phyloP scores from a whole-genome alignment of 2,888 invertebrate species.

The Agrotis clavis region DNA sequence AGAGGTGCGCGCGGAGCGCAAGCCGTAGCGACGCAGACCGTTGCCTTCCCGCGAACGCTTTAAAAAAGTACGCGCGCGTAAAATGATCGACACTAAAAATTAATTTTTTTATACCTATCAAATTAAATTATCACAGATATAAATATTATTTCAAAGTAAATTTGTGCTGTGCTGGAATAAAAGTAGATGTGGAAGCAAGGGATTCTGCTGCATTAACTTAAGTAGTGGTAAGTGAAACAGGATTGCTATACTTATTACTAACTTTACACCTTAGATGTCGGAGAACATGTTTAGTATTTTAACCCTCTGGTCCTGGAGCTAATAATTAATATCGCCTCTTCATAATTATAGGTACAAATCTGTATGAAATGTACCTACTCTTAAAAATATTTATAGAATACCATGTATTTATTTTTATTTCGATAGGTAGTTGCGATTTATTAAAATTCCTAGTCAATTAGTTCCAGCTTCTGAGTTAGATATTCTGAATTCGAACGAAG shows the following conservation, averaged over 20 bases:
- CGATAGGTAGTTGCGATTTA: not conserved
- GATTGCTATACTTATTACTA: slow-evolving; percentile 69
- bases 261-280: slow-evolving; percentile 67
- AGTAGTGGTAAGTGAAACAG: slow-evolving; percentile 82
- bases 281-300: slow-evolving; percentile 74
- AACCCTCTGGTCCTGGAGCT: slow-evolving; percentile 53
- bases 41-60: slow-evolving; percentile 60
- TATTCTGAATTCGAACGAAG: slow-evolving; percentile 41
- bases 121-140: slow-evolving; percentile 67
- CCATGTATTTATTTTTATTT: not conserved
- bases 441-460: slow-evolving; percentile 26
- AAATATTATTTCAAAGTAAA: slow-evolving; percentile 62
- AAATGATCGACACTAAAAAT: slow-evolving; percentile 72
- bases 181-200: slow-evolving; percentile 72
- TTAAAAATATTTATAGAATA: not conserved
- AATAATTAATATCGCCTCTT: slow-evolving; percentile 21
- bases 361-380: not conserved
- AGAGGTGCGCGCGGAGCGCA: slow-evolving; percentile 77
- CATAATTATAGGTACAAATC: not conserved
- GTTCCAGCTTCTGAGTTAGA: slow-evolving; percentile 38
- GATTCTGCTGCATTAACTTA: slow-evolving; percentile 72
- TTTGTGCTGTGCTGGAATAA: slow-evolving; percentile 66
- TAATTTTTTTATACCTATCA: slow-evolving; percentile 65
- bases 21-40: slow-evolving; percentile 67
- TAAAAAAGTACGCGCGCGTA: slow-evolving; percentile 73